Percentiles rank a stretch among this genome's conserved stretches.
phyloP scores from a whole-genome alignment of 2,113 vertebrate species.

The Echinops telfairi region DNA sequence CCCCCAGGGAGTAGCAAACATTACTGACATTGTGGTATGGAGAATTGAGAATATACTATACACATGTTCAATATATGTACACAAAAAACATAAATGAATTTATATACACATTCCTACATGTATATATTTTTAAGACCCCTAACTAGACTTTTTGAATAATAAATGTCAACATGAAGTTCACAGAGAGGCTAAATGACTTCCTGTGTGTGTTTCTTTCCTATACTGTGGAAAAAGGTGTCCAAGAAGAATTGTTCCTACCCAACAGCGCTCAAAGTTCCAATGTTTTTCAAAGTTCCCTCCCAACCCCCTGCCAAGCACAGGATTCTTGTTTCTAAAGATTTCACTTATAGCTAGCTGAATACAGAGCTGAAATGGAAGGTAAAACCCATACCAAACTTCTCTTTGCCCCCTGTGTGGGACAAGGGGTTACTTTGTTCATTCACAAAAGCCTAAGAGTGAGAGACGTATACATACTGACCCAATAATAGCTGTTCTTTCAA shows the following conservation, averaged over 20 bases:
- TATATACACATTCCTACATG: not conserved
- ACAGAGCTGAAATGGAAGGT: slow-evolving; percentile 85
- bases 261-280: slow-evolving; percentile 75
- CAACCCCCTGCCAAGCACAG: slow-evolving; percentile 77
- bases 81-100: not conserved
- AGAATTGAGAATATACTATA: not conserved
- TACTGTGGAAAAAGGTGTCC: slow-evolving; percentile 78
- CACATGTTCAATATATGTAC: not conserved
- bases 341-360: slow-evolving; percentile 83
- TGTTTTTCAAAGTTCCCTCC: slow-evolving; percentile 75
- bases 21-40: not conserved
- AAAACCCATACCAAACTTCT: slow-evolving; percentile 85
- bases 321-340: slow-evolving; percentile 86
- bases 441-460: slow-evolving; percentile 79
- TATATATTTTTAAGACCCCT: no score
- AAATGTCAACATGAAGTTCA: slow-evolving; percentile 83
- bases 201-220: slow-evolving; percentile 86
- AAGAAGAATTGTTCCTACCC: slow-evolving; percentile 84
- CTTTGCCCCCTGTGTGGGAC: slow-evolving; percentile 85
- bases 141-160: not conserved
- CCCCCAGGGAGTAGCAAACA: not conserved
- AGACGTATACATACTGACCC: slow-evolving; percentile 74
- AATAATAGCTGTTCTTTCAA: slow-evolving; percentile 80
- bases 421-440: slow-evolving; percentile 88
- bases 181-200: slow-evolving; percentile 83